Base-by-base conservation (phyloP, 2,113 vertebrate species). In the Turdus rufiventris region DNA sequence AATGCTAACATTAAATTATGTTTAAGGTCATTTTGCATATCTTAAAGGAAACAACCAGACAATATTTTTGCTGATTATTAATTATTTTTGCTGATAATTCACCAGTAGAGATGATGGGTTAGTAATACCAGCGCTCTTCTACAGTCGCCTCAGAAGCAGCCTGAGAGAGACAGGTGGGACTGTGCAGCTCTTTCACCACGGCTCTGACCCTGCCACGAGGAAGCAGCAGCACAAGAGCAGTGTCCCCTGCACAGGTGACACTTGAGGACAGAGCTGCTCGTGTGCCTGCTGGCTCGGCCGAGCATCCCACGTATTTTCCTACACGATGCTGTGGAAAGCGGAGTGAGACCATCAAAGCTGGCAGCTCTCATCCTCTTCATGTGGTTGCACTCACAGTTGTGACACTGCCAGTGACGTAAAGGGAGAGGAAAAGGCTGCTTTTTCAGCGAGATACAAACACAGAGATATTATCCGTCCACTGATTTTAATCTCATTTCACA, bases 361-460 rank as follows among this genome's bases (percentile, higher is more conserved):
- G 15, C 74, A 92, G 33, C 7, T 73, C 53, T 50, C 62, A 50
- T 26, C 43, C 58, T 33, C 65, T 96, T 96, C 86, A 92, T 96
- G 96, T 96, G 96, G 96, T 95, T 95, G 47, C 17, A 33, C 51
- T 93, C 0, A 0, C 80, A 93, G 70, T 33, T 85, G 66, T 96
- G 80, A 92, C 74, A 81, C 80, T 91, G 88, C 40, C 68, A 61
- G 54, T 97, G 96, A 97, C 92, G 93, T 78, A 93, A 87, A 67
- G 56, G 34, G 86, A 94, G 83, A 93, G 92, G 86, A 96, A 96
- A 96, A 96, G 33, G 42, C 54, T 91, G 91, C 54, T 92, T 78
- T 84, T 79, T 90, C 82, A 89, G 50, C 50, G 74, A 94, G 85
- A 68, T 61, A 20, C 8, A 80, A 88, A 62, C 78, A 83, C 40